phyloP scores from a whole-genome alignment of 2,113 vertebrate genomes.

The Ifrita kowaldi region DNA sequence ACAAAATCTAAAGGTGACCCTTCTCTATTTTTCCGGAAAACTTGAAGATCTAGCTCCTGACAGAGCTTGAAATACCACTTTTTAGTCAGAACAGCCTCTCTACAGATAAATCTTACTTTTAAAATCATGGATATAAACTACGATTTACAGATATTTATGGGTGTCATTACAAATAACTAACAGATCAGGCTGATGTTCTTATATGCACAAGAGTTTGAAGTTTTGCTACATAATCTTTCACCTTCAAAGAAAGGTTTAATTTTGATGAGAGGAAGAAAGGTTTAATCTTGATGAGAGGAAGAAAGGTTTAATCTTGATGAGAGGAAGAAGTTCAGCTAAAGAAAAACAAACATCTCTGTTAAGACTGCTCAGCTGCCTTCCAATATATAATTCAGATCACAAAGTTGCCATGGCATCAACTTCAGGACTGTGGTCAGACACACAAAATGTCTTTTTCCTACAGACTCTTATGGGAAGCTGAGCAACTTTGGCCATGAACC shows the following conservation, averaged over 20 bases:
- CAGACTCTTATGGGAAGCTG: slow-evolving; percentile 57
- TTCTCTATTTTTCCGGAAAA: not conserved
- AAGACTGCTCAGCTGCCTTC: slow-evolving; percentile 36
- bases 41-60: not conserved
- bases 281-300: slow-evolving; percentile 20
- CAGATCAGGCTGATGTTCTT: not conserved
- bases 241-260: slow-evolving; percentile 48
- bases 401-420: slow-evolving; percentile 63
- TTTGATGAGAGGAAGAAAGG: not conserved
- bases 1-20: not conserved
- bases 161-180: not conserved
- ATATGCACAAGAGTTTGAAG: not conserved
- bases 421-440: slow-evolving; percentile 60
- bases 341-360: slow-evolving; percentile 36
- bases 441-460: slow-evolving; percentile 68
- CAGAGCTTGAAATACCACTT: not conserved
- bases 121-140: not conserved
- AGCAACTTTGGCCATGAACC: slow-evolving; percentile 65
- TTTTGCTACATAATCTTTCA: not conserved
- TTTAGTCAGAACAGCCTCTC: not conserved
- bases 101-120: not conserved
- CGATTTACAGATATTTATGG: not conserved
- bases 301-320: slow-evolving; percentile 26
- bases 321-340: not conserved
- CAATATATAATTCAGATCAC: slow-evolving; percentile 25